Evolutionary conservation across 1,140 invertebrate genomes (phyloP), one percentile per base, ranked within the genome.

Genomic region (Cheumatopsyche charites): DNA sequence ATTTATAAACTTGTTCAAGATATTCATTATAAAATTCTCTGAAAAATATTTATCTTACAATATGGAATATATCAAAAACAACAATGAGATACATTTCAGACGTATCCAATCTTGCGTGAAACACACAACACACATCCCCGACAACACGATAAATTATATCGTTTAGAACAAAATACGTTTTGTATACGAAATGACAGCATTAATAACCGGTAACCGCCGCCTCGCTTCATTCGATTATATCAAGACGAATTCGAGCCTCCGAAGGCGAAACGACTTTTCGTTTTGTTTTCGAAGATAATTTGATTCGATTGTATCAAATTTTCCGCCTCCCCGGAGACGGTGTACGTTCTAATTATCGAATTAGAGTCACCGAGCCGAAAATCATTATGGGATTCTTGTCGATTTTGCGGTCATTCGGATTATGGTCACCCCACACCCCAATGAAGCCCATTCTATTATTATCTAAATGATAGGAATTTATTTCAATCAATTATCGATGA

Each of bases 281-380:
- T 26, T 62, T 36, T 15, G 29, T 12, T 26, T 29, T 62, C 23
- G 29, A 26, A 21, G 29, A 36, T 62, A 62, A 26, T 29, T 29
- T 0, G 13, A 62, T 29, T 26, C 25, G 29, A 25, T 29, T 62
- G 23, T 62, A 26, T 62, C 19, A 62, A 26, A 26, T 26, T 62
- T 36, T 62, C 29, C 29, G 47, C 9, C 19, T 52, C 19, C 47
- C 19, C 19, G 15, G 13, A 52, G 19, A 62, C 58, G 58, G 25
- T 62, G 58, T 62, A 26, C 47, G 47, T 62, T 62, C 26, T n/a
- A 26, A 36, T 29, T 36, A 62, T 29, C 58, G 25, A 26, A 62
- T 62, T 36, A 29, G 29, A 26, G 17, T 23, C 15, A 62, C 58
- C 47, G 47, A 52, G 19, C 1, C 47, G 45, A 13, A 13, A 47